A percentile compares a stretch with the other conserved stretches of the same genome.
Evolutionary conservation across 1,140 invertebrate genomes (phyloP).

Genomic region (Mizuhopecten yessoensis): DNA sequence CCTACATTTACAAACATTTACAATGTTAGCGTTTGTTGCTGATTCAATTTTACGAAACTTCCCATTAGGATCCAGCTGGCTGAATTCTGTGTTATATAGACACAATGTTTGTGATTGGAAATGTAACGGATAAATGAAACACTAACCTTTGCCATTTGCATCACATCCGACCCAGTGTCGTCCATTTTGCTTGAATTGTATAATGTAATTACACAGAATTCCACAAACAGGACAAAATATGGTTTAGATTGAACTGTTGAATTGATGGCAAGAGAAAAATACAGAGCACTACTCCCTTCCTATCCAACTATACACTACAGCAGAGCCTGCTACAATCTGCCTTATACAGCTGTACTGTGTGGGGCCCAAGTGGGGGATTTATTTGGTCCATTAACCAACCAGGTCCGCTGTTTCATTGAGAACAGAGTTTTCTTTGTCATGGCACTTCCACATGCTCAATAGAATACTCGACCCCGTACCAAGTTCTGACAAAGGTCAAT

Average conservation of each 20-base stretch:
- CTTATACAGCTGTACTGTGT: conserved; percentile 26
- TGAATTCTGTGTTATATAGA: background rate
- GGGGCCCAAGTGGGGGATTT: background rate
- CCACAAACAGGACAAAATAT: background rate
- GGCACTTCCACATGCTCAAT: conserved; percentile 7
- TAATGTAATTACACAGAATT: background rate
- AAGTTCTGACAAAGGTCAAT: conserved; percentile 13
- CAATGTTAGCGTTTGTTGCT: background rate
- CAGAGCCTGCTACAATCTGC: background rate
- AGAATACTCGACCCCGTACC: background rate
- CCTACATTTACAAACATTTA: too few species aligned
- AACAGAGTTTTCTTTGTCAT: background rate
- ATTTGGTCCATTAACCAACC: conserved; percentile 18
- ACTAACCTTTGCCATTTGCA: conserved; percentile 6
- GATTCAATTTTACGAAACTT: background rate
- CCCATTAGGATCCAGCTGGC: background rate
- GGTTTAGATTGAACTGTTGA: background rate
- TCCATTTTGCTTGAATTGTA: background rate
- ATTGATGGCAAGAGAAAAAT: background rate
- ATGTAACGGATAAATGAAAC: background rate
- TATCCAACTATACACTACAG: conserved; percentile 5
- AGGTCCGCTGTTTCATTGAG: conserved; percentile 15
- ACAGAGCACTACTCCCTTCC: background rate
- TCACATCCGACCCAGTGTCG: background rate
- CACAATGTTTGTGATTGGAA: background rate